phyloP scores from a whole-genome alignment of 2,888 invertebrate species.

The Acrobasis consociella region DNA sequence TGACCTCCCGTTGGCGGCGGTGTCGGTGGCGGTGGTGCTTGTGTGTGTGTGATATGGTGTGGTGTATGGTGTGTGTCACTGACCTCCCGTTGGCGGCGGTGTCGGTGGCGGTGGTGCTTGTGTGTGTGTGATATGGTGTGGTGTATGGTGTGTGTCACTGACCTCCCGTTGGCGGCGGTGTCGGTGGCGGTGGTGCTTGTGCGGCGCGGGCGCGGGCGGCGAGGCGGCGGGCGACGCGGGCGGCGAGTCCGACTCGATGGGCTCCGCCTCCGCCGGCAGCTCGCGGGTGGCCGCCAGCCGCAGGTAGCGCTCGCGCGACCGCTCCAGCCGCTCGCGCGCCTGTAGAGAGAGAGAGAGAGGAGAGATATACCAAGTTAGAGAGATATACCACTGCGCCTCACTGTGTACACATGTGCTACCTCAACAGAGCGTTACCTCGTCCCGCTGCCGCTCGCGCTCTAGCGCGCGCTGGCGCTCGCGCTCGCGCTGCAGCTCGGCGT shows the following conservation, averaged over 20 bases:
- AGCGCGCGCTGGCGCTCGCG: constrained; percentile 73
- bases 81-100: too few relatives aligned
- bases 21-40: too few relatives aligned
- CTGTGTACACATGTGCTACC: too few relatives aligned
- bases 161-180: constrained; percentile 3
- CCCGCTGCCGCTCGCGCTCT: constrained; percentile 48
- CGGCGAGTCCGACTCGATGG: constrained; percentile 86
- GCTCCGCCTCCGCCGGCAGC: constrained; percentile 87
- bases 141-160: too few relatives aligned
- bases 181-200: constrained; percentile 28
- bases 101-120: too few relatives aligned
- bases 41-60: too few relatives aligned
- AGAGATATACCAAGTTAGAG: too few relatives aligned
- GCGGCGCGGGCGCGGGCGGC: constrained; percentile 27
- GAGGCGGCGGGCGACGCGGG: constrained; percentile 22
- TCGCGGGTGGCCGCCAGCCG: constrained; percentile 82
- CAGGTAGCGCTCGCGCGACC: constrained; percentile 72
- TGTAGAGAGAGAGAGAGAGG: background rate
- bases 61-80: too few relatives aligned
- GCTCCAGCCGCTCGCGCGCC: constrained; percentile 65
- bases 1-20: too few relatives aligned
- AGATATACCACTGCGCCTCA: too few relatives aligned
- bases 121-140: too few relatives aligned
- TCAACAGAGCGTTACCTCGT: too few relatives aligned
- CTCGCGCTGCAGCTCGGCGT: constrained; percentile 83